Evolutionary conservation across 2,888 invertebrate genomes (phyloP).

Genomic region (Xestobium rufovillosum): DNA sequence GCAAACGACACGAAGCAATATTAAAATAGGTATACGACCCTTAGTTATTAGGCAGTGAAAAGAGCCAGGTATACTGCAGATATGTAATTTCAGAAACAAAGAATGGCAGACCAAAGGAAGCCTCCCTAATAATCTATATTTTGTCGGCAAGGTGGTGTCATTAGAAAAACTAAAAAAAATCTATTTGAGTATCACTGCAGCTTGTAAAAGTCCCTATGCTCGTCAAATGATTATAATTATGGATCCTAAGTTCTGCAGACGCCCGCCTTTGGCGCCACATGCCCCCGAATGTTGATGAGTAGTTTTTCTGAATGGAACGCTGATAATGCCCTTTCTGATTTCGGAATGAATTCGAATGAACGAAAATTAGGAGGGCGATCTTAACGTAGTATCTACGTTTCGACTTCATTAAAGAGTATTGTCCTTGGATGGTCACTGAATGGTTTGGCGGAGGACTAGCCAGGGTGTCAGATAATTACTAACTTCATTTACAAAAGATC

Average conservation of each 20-base stretch:
- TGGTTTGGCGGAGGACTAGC: too few species aligned
- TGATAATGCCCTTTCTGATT: slow-evolving; percentile 12
- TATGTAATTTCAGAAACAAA: slow-evolving; percentile 24
- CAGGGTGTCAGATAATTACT: too few species aligned
- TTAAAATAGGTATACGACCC: too few species aligned
- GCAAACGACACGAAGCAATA: too few species aligned
- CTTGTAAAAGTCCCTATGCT: too few species aligned
- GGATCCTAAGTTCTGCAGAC: slow-evolving; percentile 34
- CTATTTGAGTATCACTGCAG: slow-evolving; percentile 30
- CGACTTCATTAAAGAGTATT: too few species aligned
- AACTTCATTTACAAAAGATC: too few species aligned
- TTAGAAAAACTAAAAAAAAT: slow-evolving; percentile 27
- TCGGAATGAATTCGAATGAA: slow-evolving; percentile 18
- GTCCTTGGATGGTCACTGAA: too few species aligned
- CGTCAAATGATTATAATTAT: slow-evolving; percentile 40
- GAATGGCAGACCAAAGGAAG: slow-evolving; percentile 18
- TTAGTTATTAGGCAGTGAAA: too few species aligned
- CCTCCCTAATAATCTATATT: slow-evolving; percentile 28
- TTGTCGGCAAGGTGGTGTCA: slow-evolving; percentile 27
- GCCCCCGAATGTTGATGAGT: slow-evolving; percentile 22
- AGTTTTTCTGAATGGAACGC: slow-evolving; percentile 18
- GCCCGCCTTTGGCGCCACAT: slow-evolving; percentile 41
- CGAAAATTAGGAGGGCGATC: slow-evolving; percentile 10
- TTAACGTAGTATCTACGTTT: slow-evolving; percentile 7
- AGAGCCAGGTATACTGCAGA: slow-evolving; percentile 22